Base-by-base conservation (phyloP, 2,113 vertebrate species). In the Takifugu bimaculatus region DNA sequence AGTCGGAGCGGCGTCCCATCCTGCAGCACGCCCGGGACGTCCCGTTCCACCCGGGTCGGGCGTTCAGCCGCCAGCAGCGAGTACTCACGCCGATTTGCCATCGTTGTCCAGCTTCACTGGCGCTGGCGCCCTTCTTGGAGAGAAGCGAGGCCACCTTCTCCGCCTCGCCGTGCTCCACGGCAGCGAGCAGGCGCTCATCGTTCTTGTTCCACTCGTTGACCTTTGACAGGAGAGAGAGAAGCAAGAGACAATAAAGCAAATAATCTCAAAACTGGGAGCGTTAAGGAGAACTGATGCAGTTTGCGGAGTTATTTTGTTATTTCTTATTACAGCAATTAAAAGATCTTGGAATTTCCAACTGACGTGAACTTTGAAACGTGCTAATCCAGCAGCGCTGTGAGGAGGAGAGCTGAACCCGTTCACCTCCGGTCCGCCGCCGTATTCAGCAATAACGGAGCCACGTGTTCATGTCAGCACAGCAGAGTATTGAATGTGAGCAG, bases 131-230 rank as follows among this genome's bases (percentile, higher is more conserved):
- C 88, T 98, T 98, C 90, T 99, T 99, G 60, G 94, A 86, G 59
- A 99, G 90, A 47, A 99, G 88, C 0, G 95, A 91, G 28, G 91
- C 85, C 85, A 97, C 93, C 88, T 98, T 99, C 73, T 99, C 97
- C 0, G 68, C 83, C 54, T 98, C 96, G 0, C 95, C 95, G 59
- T 98, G 94, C 80, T 99, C 97, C 92, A 99, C 96, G 0, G 97
- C 96, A 72, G 93, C 93, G 14, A 99, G 90, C 49, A 99, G 93
- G 1, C 97, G 94, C 75, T 99, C 96, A 0, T 98, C 96, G 0
- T 98, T 95, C 88, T 99, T 99, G 87, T 91, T 98, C 96, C 96
- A 98, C 75, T 99, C 97, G 2, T 98, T 94, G 61, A 83, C 88
- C 97, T 99, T 74, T 1, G 1, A 47, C 1, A 20, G 7, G 50